These are phyloP conservation scores for Tricholauxania praeusta DNA, from an alignment of 2,888 invertebrate species.

Conservation along the genomic window DNA sequence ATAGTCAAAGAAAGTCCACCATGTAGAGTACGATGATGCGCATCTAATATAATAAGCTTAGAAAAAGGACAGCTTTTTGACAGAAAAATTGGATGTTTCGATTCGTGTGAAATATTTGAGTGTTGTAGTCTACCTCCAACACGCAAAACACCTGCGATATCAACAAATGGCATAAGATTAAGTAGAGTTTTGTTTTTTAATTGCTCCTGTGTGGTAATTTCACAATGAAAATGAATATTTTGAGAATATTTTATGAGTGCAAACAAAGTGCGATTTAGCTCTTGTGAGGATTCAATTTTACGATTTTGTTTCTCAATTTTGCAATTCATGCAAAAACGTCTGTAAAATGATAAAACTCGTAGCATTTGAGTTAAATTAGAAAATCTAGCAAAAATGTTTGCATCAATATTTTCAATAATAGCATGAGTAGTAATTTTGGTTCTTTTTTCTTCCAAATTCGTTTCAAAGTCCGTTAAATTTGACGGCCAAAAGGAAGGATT, in stretches of 20 bases:
- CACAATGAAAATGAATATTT: neutral
- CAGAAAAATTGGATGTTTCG: slow-evolving; percentile 41
- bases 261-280: neutral
- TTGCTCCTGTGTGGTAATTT: neutral
- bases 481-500: neutral
- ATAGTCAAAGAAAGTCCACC: neutral
- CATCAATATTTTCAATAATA: neutral
- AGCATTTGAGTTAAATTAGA: slow-evolving; percentile 5
- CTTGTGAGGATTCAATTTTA: neutral
- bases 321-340: neutral
- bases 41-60: neutral
- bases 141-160: neutral
- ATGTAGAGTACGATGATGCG: neutral
- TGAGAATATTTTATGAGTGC: neutral
- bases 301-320: too few relatives aligned
- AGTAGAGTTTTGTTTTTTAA: slow-evolving; percentile 7
- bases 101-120: slow-evolving; percentile 37
- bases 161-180: slow-evolving; percentile 25
- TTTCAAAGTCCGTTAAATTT: neutral
- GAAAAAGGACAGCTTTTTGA: neutral
- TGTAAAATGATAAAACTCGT: neutral
- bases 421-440: slow-evolving; percentile 1
- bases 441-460: slow-evolving; percentile 8
- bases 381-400: slow-evolving; percentile 20
- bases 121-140: slow-evolving; percentile 41